Evolutionary conservation across 2,797 vertebrate species (phyloP).

Genomic region (Enteromius afrohamiltoni): DNA sequence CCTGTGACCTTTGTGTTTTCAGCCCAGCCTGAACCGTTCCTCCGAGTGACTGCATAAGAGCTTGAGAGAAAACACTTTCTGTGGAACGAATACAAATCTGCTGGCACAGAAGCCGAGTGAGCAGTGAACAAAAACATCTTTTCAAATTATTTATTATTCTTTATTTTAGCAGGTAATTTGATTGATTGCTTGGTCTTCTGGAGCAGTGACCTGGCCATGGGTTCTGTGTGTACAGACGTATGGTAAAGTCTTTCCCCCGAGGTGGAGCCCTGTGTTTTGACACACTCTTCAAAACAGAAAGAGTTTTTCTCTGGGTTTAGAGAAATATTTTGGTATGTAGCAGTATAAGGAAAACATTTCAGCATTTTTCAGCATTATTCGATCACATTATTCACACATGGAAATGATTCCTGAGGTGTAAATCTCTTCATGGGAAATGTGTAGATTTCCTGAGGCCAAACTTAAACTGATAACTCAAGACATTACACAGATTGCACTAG

Average conservation of each 20-base stretch:
- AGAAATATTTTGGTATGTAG: constrained; percentile 55
- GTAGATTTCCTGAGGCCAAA: constrained; percentile 63
- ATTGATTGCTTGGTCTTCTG: constrained; percentile 52
- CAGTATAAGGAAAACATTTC: constrained; percentile 52
- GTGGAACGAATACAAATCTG: constrained; percentile 33
- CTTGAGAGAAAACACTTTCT: constrained; percentile 44
- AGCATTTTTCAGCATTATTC: constrained; percentile 54
- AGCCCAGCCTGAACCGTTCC: constrained; percentile 24
- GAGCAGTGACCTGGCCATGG: constrained; percentile 36
- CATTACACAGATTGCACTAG: constrained; percentile 53
- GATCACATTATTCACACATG: constrained; percentile 63
- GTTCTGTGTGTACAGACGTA: constrained; percentile 39
- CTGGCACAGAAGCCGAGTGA: constrained; percentile 47
- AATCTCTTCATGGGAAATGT: constrained; percentile 68
- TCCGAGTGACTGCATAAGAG: background rate
- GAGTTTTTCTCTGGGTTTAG: constrained; percentile 60
- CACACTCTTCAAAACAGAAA: constrained; percentile 56
- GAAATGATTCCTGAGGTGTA: constrained; percentile 64
- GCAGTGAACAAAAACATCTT: constrained; percentile 37
- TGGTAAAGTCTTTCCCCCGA: constrained; percentile 45
- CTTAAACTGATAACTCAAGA: constrained; percentile 63
- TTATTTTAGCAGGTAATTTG: constrained; percentile 51
- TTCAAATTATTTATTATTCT: constrained; percentile 54
- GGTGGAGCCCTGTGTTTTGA: constrained; percentile 55
- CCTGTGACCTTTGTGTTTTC: constrained; percentile 34